Percentiles rank a stretch among this genome's conserved stretches.
These are phyloP conservation scores for Cheilosia variabilis DNA, from an alignment of 2,888 invertebrate species.

Conservation along the genomic window DNA sequence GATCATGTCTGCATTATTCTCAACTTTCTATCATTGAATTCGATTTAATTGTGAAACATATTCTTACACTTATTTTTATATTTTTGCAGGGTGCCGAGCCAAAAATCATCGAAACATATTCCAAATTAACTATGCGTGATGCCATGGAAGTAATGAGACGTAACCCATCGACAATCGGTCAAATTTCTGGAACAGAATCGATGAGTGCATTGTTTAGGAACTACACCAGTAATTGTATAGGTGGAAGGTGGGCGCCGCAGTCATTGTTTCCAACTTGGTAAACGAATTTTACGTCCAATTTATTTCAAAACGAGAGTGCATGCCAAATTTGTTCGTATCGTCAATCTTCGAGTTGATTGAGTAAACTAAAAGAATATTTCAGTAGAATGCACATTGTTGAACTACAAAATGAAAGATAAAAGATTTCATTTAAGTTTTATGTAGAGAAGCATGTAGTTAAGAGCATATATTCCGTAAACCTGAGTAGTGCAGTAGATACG, in stretches of 20 bases:
- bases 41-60: background rate
- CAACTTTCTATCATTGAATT: too few relatives aligned
- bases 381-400: conserved; percentile 24
- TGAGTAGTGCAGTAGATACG: conserved; percentile 12
- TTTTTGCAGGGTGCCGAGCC: conserved; percentile 90
- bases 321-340: conserved; percentile 56
- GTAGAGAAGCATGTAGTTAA: conserved; percentile 60
- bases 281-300: conserved; percentile 84
- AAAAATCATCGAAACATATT: conserved; percentile 96
- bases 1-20: background rate
- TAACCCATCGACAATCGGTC: conserved; percentile 93
- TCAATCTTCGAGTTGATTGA: conserved; percentile 11
- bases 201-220: conserved; percentile 96
- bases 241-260: conserved; percentile 90
- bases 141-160: conserved; percentile 96
- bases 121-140: conserved; percentile 96
- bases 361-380: conserved; percentile 8
- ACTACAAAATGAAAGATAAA: conserved; percentile 9
- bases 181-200: conserved; percentile 94
- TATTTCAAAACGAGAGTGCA: conserved; percentile 72
- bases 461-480: conserved; percentile 24
- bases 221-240: conserved; percentile 92
- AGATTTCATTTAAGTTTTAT: conserved; percentile 36
- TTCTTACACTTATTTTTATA: background rate
- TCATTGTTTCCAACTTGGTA: conserved; percentile 85